Conservation (phyloP, 64 coral and sea anemone genomes). For the Stichodactyla helianthus region DNA sequence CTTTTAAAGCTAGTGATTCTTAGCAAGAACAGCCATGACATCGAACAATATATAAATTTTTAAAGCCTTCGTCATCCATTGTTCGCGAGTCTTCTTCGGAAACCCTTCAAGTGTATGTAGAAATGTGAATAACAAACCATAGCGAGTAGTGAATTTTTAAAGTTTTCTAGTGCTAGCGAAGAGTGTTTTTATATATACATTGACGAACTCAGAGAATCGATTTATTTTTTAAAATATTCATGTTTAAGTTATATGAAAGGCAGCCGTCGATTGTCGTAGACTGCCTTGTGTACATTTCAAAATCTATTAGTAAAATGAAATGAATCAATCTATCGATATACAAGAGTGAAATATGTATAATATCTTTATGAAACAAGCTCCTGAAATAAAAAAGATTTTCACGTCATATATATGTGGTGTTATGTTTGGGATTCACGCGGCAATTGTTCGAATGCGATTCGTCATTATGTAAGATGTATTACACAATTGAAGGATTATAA, state of each 20-base stretch:
- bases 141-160: background rate
- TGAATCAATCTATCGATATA: background rate
- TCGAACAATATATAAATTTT: background rate
- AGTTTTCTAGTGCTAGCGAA: background rate
- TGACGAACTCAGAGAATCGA: background rate
- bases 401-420: background rate
- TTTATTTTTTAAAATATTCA: conserved; percentile 1
- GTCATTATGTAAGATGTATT: background rate
- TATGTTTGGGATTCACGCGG: background rate
- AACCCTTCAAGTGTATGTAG: background rate
- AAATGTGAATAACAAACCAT: background rate
- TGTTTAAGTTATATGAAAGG: background rate
- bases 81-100: background rate
- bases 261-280: background rate
- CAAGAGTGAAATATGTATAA: background rate
- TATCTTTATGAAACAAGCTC: background rate
- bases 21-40: background rate
- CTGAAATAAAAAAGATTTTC: background rate
- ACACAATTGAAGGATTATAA: background rate
- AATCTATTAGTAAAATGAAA: background rate
- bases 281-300: conserved; percentile 1
- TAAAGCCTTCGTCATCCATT: background rate
- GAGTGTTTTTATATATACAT: conserved; percentile 11
- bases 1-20: background rate
- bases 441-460: background rate